These are phyloP conservation scores for Orcinus orca DNA, from an alignment of 2,113 vertebrate species.

Conservation along the genomic window DNA sequence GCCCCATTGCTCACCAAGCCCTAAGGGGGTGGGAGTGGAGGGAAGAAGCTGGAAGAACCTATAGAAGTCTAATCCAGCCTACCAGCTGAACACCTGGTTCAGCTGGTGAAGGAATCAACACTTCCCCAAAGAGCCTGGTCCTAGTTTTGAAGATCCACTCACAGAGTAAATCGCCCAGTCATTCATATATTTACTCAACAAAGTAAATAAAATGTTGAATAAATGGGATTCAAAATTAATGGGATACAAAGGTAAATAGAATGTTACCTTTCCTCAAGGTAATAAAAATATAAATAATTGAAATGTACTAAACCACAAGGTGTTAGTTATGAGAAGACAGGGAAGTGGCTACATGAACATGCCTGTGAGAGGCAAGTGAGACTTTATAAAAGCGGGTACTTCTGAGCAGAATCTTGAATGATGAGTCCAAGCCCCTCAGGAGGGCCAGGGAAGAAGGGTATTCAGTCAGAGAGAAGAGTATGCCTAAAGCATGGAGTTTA, in stretches of 20 bases:
- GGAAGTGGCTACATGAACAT: neutral
- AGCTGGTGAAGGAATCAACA: neutral
- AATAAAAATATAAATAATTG: neutral
- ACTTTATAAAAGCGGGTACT: neutral
- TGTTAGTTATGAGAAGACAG: neutral
- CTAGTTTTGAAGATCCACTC: neutral
- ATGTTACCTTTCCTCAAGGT: neutral
- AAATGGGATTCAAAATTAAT: neutral
- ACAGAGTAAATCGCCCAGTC: neutral
- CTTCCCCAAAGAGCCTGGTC: neutral
- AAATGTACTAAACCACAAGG: neutral
- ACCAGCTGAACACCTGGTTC: neutral
- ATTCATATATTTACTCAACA: neutral
- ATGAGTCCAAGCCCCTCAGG: neutral
- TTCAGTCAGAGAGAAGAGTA: neutral
- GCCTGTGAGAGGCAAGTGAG: neutral
- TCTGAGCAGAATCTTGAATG: neutral
- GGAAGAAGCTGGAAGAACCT: neutral
- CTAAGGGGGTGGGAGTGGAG: accelerated
- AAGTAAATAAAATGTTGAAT: neutral
- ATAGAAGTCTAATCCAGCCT: neutral
- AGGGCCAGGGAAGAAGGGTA: neutral
- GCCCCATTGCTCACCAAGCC: neutral
- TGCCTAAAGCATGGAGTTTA: neutral
- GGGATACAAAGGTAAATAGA: neutral